phyloP scores from a whole-genome alignment of 2,113 vertebrate genomes.

The Panthera leo region DNA sequence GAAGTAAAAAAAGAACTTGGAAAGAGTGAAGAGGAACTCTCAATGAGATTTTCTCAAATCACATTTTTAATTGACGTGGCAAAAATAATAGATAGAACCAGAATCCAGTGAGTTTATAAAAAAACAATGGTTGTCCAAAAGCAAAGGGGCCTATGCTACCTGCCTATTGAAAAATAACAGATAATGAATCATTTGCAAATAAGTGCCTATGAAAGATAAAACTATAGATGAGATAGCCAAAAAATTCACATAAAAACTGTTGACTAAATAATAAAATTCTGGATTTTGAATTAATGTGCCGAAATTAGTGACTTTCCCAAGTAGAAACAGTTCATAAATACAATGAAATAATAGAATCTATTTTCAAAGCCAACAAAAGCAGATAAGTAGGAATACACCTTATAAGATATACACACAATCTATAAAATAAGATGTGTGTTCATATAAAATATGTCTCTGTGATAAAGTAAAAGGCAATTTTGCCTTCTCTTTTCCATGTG shows the following conservation, averaged over 20 bases:
- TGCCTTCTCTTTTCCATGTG: background rate
- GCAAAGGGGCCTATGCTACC: background rate
- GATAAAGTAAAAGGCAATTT: background rate
- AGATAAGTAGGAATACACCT: background rate
- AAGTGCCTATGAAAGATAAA: background rate
- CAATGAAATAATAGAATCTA: background rate
- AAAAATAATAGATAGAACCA: background rate
- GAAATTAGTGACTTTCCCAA: background rate
- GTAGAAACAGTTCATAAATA: background rate
- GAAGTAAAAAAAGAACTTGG: background rate
- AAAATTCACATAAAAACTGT: background rate
- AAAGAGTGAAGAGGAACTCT: background rate
- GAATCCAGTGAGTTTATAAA: background rate
- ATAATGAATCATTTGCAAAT: background rate
- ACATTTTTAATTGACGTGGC: background rate
- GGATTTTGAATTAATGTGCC: background rate
- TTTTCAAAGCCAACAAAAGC: background rate
- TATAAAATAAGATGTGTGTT: background rate
- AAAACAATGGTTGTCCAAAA: background rate
- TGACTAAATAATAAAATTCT: background rate
- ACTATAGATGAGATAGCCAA: background rate
- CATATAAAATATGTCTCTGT: background rate
- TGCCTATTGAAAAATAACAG: background rate
- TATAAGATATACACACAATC: background rate
- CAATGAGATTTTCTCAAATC: background rate